Conservation (phyloP, 2,113 vertebrate genomes). For the Apeltes quadracus region DNA sequence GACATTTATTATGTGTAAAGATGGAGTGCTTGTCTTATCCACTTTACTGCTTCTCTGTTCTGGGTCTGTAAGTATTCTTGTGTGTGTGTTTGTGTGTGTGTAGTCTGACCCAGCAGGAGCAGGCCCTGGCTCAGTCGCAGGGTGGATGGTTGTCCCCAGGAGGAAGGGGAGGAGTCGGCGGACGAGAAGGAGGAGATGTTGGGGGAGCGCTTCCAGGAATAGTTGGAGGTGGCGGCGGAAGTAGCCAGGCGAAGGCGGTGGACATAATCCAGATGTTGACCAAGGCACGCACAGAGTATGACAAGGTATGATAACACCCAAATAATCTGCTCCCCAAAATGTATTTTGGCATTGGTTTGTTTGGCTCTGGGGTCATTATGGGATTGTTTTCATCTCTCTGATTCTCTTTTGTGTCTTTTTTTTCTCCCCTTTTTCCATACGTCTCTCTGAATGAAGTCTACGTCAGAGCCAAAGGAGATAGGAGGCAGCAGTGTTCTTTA, state of each 20-base stretch:
- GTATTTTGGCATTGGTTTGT: background rate
- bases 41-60: background rate
- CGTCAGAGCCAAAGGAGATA: constrained; percentile 95
- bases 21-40: background rate
- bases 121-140: constrained; percentile 83
- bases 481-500: constrained; percentile 87
- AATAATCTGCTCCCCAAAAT: background rate
- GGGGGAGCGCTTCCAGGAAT: background rate
- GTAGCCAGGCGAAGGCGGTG: constrained; percentile 82
- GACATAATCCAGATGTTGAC: constrained; percentile 94
- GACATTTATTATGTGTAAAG: background rate
- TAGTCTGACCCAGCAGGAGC: constrained; percentile 91
- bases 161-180: constrained; percentile 25
- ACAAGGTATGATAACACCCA: constrained; percentile 84
- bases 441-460: constrained; percentile 81
- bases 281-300: constrained; percentile 92
- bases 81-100: constrained; percentile 24
- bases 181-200: constrained; percentile 31
- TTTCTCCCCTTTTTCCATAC: background rate
- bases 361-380: background rate
- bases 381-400: background rate
- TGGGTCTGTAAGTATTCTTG: background rate
- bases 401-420: background rate
- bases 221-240: constrained; percentile 25
- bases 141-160: constrained; percentile 78